phyloP scores from a whole-genome alignment of 2,113 vertebrate species.

The Ginglymostoma cirratum region DNA sequence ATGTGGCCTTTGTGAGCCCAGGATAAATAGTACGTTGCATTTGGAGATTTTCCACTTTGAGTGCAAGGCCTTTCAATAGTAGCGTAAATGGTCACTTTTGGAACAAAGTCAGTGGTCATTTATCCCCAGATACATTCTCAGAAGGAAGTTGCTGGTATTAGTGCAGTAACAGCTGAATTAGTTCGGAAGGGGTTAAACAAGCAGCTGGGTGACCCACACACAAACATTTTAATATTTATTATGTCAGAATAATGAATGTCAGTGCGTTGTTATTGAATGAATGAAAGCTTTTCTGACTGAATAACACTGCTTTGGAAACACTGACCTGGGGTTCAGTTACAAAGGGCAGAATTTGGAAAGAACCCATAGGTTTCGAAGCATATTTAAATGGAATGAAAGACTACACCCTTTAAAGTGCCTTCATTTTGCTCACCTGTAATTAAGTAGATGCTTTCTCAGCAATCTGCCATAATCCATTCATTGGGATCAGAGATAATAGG shows the following conservation, averaged over 20 bases:
- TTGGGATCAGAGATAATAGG: no score
- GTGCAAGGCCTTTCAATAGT: not conserved
- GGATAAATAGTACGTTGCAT: not conserved
- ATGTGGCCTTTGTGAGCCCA: not conserved
- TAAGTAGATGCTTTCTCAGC: not conserved
- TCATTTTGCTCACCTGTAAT: not conserved
- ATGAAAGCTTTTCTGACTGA: not conserved
- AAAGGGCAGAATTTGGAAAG: not conserved
- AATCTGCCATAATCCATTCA: not conserved
- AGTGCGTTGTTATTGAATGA: not conserved
- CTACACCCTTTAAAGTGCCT: not conserved
- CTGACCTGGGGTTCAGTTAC: not conserved
- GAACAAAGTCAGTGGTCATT: not conserved
- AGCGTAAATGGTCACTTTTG: not conserved
- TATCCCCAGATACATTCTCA: not conserved
- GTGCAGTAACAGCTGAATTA: not conserved
- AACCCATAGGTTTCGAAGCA: not conserved
- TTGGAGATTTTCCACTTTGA: not conserved
- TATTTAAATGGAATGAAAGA: not conserved
- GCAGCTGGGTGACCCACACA: not conserved
- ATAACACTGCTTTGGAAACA: not conserved
- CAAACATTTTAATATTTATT: not conserved
- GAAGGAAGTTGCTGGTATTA: not conserved
- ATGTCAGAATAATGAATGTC: not conserved
- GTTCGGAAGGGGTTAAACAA: not conserved